Base-by-base conservation (phyloP, 2,888 invertebrate genomes). In the Lissocephala sabroskyi region DNA sequence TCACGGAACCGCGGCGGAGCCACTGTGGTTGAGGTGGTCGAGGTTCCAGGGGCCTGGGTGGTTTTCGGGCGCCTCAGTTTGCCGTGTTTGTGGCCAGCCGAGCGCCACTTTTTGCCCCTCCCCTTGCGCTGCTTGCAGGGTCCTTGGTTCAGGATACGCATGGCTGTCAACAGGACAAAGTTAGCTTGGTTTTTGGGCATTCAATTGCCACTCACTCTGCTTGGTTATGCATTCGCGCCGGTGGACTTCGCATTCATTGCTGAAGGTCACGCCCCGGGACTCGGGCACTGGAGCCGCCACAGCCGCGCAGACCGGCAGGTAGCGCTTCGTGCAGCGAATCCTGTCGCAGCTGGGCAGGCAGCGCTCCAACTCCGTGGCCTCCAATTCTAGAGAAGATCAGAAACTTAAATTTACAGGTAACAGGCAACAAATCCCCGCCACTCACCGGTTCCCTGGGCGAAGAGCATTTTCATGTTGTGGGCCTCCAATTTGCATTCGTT, bases 401-500 rank as follows among this genome's bases (percentile, higher is more conserved):
- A 1, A 32, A 16, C n/a, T n/a, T n/a, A n/a, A n/a, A n/a, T n/a
- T n/a, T n/a, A n/a, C n/a, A n/a, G n/a, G n/a, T n/a, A n/a, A n/a
- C n/a, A n/a, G n/a, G n/a, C n/a, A n/a, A n/a, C n/a, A n/a, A n/a
- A n/a, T n/a, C n/a, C n/a, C 13, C 13, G 9, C 5, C 4, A 5
- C 63, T 53, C 19, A 67, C 66, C 73, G 13, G 53, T 59, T 36
- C 59, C 66, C 1, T 62, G 40, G 5, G 70, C 59, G n/a, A 74
- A 74, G 2, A 68, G 46, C 50, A 59, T 4, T 28, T 68, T 62
- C 26, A 66, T 49, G 18, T 68, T 68, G 23, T 53, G 45, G 30
- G 66, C 57, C 50, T 68, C 67, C 63, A 68, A 18, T n/a, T 52
- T 59, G 52, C 67, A 68, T 3, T 45, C 39, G 37, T 68, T 68